phyloP scores from a whole-genome alignment of 2,113 vertebrate species.

The Salvelinus namaycush region DNA sequence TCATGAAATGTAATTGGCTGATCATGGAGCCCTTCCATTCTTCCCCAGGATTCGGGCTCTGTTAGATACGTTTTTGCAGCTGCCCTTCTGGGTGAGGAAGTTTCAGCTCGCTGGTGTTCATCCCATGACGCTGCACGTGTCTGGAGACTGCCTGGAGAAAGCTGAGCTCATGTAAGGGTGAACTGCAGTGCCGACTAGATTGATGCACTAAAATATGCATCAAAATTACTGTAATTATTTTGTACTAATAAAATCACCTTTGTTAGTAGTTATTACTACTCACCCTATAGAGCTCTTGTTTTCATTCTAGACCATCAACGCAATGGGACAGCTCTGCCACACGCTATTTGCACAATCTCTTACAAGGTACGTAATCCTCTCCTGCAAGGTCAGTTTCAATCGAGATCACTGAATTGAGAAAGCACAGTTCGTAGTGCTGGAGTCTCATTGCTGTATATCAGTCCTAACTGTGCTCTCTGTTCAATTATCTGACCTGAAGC shows the following conservation, averaged over 20 bases:
- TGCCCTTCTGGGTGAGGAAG: constrained; percentile 82
- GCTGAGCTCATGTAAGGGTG: constrained; percentile 79
- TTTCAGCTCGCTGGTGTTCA: constrained; percentile 80
- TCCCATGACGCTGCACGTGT: constrained; percentile 79
- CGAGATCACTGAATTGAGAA: too few relatives aligned
- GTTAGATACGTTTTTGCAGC: constrained; percentile 73
- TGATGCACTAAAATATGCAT: too few relatives aligned
- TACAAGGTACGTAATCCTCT: constrained; percentile 74
- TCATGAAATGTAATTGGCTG: too few relatives aligned
- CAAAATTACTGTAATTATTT: neutral
- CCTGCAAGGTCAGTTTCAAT: neutral
- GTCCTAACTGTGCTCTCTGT: neutral
- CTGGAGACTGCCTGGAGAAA: constrained; percentile 64
- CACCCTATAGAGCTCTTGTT: neutral
- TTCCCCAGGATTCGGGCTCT: constrained; percentile 75
- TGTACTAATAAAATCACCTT: neutral
- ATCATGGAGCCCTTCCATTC: neutral
- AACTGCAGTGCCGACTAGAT: too few relatives aligned
- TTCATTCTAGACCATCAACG: constrained; percentile 72
- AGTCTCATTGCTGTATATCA: too few relatives aligned
- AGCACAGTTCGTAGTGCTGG: too few relatives aligned
- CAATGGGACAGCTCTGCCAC: constrained; percentile 87
- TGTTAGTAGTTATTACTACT: neutral
- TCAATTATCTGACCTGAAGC: constrained; percentile 58
- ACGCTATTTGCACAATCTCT: constrained; percentile 79